A percentile compares a stretch with the other conserved stretches of the same genome.
Evolutionary conservation across 2,113 vertebrate genomes (phyloP).

Genomic region (Antechinus stuartii): DNA sequence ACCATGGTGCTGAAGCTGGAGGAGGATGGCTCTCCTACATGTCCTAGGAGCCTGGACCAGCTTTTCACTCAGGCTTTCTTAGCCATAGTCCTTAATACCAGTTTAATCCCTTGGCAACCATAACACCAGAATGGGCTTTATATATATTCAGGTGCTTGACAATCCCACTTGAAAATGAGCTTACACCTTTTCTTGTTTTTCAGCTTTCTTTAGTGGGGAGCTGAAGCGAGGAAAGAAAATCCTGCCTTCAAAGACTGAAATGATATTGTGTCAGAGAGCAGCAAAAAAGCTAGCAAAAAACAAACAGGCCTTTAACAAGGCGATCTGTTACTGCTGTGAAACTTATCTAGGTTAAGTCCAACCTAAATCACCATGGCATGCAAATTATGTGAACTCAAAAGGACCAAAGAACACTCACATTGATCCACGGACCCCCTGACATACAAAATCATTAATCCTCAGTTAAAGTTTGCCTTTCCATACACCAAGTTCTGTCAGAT

Average conservation of each 20-base stretch:
- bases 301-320: background rate
- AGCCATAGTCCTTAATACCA: background rate
- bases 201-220: background rate
- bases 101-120: background rate
- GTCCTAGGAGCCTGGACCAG: background rate
- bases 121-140: too few relatives aligned
- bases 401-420: background rate
- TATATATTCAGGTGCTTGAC: background rate
- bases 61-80: background rate
- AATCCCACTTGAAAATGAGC: background rate
- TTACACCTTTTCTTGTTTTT: background rate
- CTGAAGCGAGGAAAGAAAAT: background rate
- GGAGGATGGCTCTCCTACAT: background rate
- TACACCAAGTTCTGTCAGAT: background rate
- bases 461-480: slow-evolving; percentile 8
- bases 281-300: background rate
- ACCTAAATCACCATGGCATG: background rate
- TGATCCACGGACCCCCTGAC: background rate
- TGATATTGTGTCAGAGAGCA: background rate
- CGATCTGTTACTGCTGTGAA: background rate
- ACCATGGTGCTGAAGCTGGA: too few relatives aligned
- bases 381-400: background rate
- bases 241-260: background rate
- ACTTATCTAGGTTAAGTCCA: background rate
- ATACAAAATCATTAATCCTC: background rate